A percentile compares a stretch with the other conserved stretches of the same genome.
These are phyloP conservation scores for Cetonia aurata DNA, from an alignment of 2,888 invertebrate species.

Conservation along the genomic window DNA sequence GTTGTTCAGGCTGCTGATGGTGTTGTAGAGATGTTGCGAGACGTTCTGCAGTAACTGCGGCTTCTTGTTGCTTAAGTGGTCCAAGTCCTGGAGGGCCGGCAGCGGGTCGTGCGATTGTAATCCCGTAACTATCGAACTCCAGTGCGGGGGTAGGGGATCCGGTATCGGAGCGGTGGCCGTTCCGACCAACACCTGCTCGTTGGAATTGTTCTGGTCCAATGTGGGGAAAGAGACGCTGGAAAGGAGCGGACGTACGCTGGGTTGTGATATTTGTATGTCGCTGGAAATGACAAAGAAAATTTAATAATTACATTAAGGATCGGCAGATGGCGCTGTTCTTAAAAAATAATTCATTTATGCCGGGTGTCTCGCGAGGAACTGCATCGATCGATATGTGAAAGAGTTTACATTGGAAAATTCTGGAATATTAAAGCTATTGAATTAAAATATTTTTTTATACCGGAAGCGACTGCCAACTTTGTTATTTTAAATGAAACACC, in stretches of 20 bases:
- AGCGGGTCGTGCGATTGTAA: conserved; percentile 69
- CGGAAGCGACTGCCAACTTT: too few relatives aligned
- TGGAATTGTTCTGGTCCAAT: conserved; percentile 66
- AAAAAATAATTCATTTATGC: conserved; percentile 29
- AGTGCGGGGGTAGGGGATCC: conserved; percentile 67
- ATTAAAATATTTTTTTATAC: too few relatives aligned
- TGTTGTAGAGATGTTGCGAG: conserved; percentile 73
- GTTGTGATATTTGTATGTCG: conserved; percentile 72
- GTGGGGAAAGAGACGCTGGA: conserved; percentile 73
- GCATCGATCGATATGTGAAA: too few relatives aligned
- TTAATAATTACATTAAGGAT: conserved; percentile 8
- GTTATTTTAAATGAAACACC: too few relatives aligned
- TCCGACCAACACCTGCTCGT: conserved; percentile 70
- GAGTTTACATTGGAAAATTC: too few relatives aligned
- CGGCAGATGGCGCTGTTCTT: conserved; percentile 1
- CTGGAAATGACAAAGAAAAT: conserved; percentile 58
- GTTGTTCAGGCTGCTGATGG: conserved; percentile 60
- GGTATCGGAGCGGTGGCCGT: conserved; percentile 66
- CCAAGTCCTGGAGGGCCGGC: conserved; percentile 79
- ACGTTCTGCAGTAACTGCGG: conserved; percentile 77
- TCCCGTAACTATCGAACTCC: conserved; percentile 68
- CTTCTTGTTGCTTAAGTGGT: conserved; percentile 77
- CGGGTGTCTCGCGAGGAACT: too few relatives aligned
- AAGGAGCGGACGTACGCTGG: conserved; percentile 71
- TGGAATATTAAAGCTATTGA: too few relatives aligned